Evolutionary conservation across 2,888 invertebrate species (phyloP), one percentile per base, ranked within the genome.

Genomic region (Dasypolia templi): DNA sequence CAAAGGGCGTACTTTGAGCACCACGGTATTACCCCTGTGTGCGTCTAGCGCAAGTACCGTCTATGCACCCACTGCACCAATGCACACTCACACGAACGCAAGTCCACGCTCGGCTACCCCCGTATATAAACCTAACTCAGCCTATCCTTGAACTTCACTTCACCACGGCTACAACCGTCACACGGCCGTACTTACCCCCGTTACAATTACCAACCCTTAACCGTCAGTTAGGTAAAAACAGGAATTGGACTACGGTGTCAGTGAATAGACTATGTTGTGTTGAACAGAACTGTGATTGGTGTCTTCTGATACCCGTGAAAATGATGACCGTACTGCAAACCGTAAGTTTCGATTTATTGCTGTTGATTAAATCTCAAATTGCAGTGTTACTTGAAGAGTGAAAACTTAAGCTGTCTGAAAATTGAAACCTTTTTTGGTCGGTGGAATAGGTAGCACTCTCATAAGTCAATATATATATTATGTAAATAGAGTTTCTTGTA

Each of bases 141-240:
- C 90, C 91, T 94, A 94, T 94, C 96, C 96, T 96, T 96, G 96
- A 96, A 96, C 96, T 95, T 95, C 96, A 96, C 92, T 96, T 91
- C 94, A 92, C 90, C 92, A 91, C 92, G 83, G 90, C 89, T 82
- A 77, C 89, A 87, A 86, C 85, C 81, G 78, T 81, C 77, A 86
- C 85, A 82, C 87, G 81, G 83, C 82, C 82, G 86, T 76, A 76
- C 67, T 56, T 51, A 68, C 44, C 80, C 73, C 42, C 55, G 73
- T 84, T 83, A 64, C 75, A 76, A 72, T 75, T 67, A 78, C 73
- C 86, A 82, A 79, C 82, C 82, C 82, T 79, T 82, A 72, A 58
- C 19, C 81, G 69, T 75, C 68, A 42, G 49, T 49, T 62, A 61
- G 55, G 75, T 75, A 68, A 70, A 64, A 68, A 68, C 32, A 83